Evolutionary conservation across 2,888 invertebrate species (phyloP).

Genomic region (Erebia ligea): DNA sequence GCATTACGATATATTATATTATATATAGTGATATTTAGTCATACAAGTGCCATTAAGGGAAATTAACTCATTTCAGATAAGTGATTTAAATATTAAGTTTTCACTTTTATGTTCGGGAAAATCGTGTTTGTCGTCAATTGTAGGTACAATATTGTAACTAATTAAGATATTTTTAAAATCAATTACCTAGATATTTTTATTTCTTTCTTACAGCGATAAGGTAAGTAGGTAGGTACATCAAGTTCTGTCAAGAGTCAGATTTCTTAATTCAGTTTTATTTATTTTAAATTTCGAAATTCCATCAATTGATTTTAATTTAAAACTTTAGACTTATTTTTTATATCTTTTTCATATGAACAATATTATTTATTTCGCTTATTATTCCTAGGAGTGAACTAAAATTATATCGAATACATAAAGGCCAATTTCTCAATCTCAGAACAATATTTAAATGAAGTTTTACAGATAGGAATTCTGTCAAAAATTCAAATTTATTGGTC

Average conservation of each 20-base stretch:
- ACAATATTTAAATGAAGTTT: too few species aligned
- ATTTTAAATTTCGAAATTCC: too few species aligned
- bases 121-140: not conserved
- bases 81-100: conserved; percentile 12
- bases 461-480: too few species aligned
- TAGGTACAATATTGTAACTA: not conserved
- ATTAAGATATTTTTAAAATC: not conserved
- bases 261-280: not conserved
- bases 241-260: not conserved
- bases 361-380: too few species aligned
- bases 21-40: conserved; percentile 39
- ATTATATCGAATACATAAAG: too few species aligned
- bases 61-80: conserved; percentile 22
- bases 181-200: not conserved
- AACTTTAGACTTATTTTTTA: not conserved
- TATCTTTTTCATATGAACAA: not conserved
- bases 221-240: not conserved
- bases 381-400: too few species aligned
- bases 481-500: too few species aligned
- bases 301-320: not conserved
- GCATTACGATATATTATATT: not conserved
- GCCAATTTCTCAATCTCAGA: too few species aligned
- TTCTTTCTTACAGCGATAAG: not conserved
- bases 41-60: conserved; percentile 39
- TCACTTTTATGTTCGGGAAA: conserved; percentile 1